phyloP scores from a whole-genome alignment of 2,797 vertebrate genomes.

The Ciconia nigra region DNA sequence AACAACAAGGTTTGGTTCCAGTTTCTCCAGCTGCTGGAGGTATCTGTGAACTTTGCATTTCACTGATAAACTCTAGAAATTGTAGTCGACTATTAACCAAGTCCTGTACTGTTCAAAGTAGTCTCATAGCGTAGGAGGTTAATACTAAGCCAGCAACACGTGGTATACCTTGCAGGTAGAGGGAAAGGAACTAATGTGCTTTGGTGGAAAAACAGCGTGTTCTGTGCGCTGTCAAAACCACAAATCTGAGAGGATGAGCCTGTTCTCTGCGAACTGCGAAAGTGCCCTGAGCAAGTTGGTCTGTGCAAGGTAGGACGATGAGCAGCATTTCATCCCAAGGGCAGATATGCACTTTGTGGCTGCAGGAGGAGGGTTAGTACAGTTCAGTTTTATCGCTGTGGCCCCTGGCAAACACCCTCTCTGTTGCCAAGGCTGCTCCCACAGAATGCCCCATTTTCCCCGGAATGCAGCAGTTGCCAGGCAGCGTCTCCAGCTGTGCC shows the following conservation, averaged over 20 bases:
- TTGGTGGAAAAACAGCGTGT: neutral
- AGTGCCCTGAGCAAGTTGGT: neutral
- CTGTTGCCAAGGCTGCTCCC: neutral
- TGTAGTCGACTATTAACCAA: constrained; percentile 25
- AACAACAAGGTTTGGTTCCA: neutral
- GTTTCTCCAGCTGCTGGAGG: neutral
- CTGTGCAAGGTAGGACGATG: fast-evolving
- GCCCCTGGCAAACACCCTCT: fast-evolving
- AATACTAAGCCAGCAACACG: neutral
- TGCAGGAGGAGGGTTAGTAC: neutral
- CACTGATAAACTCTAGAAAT: neutral
- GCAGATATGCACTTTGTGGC: fast-evolving
- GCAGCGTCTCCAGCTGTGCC: neutral
- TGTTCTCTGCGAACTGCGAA: neutral
- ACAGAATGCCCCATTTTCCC: fast-evolving
- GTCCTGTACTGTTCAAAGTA: neutral
- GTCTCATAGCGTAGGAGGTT: fast-evolving
- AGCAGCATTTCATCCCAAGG: fast-evolving
- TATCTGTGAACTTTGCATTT: constrained; percentile 27
- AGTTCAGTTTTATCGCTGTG: fast-evolving
- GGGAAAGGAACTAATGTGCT: fast-evolving
- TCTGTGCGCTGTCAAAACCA: fast-evolving
- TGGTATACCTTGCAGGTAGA: fast-evolving
- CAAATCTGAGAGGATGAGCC: neutral
- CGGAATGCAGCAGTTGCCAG: neutral